Percentiles rank a stretch among this genome's conserved stretches.
phyloP scores from a whole-genome alignment of 2,888 invertebrate species.

The Eurois occulta region DNA sequence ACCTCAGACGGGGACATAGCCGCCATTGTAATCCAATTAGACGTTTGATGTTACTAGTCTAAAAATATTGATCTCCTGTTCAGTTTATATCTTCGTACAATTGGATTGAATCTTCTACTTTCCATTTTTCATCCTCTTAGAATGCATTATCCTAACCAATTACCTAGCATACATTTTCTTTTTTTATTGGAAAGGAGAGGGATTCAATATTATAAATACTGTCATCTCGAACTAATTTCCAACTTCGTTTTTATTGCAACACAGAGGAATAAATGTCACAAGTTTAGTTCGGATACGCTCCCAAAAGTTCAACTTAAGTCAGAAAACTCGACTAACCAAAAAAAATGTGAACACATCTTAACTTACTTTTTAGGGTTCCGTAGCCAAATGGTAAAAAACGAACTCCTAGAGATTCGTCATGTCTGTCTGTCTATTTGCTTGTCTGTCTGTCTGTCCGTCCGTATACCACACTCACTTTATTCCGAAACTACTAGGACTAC shows the following conservation, averaged over 20 bases:
- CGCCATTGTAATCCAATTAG: conserved; percentile 92
- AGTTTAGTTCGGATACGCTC: conserved; percentile 20
- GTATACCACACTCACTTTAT: too few relatives aligned
- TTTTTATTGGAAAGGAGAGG: neutral
- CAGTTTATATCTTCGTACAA: conserved; percentile 2
- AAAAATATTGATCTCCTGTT: conserved; percentile 56
- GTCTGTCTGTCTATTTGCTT: too few relatives aligned
- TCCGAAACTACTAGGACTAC: too few relatives aligned
- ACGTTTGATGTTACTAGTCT: conserved; percentile 82
- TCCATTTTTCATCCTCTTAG: neutral
- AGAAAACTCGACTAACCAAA: conserved; percentile 21
- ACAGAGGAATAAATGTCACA: conserved; percentile 26
- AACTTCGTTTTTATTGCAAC: conserved; percentile 33
- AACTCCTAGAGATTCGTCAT: too few relatives aligned
- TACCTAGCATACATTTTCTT: neutral
- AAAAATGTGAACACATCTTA: neutral
- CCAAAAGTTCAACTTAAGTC: too few relatives aligned
- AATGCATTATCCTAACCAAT: neutral
- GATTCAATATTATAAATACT: neutral
- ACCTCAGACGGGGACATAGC: conserved; percentile 94
- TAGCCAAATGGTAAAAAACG: too few relatives aligned
- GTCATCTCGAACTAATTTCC: neutral
- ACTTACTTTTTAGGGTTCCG: conserved; percentile 5
- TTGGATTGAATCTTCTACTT: conserved; percentile 1
- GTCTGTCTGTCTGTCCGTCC: too few relatives aligned